These are phyloP conservation scores for Holacanthella duospinosa DNA, from an alignment of 2,888 invertebrate genomes.

Conservation along the genomic window DNA sequence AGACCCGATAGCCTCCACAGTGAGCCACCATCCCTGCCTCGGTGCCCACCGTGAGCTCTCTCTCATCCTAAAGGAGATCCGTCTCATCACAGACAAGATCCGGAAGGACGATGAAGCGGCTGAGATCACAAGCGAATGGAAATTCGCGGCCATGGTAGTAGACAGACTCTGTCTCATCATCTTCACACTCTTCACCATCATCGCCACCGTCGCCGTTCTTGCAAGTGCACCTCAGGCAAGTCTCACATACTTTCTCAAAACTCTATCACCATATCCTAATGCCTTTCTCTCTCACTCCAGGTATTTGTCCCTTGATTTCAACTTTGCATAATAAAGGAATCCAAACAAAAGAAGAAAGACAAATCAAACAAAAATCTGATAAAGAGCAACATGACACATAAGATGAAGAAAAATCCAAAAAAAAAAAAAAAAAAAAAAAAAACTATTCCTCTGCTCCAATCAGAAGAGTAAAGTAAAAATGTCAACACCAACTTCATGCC, in stretches of 20 bases:
- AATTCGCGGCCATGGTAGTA: conserved; percentile 94
- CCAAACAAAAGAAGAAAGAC: conserved; percentile 9
- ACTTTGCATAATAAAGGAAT: conserved; percentile 5
- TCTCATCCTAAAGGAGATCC: conserved; percentile 81
- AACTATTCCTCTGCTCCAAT: neutral
- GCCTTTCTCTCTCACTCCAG: conserved; percentile 6
- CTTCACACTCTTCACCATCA: conserved; percentile 96
- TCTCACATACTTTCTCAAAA: neutral
- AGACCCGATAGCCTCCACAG: conserved; percentile 51
- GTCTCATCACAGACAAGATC: conserved; percentile 86
- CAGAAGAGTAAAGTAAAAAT: conserved; percentile 3
- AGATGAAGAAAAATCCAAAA: conserved; percentile 1
- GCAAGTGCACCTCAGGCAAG: conserved; percentile 75
- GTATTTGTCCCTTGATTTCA: conserved; percentile 26
- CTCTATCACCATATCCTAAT: neutral
- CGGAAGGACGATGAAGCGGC: conserved; percentile 88
- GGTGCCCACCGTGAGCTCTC: conserved; percentile 89
- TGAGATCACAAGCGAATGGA: conserved; percentile 95
- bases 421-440: neutral
- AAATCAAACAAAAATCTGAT: conserved; percentile 8
- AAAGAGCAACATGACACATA: conserved; percentile 1
- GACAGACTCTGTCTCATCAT: conserved; percentile 99
- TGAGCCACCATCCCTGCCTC: conserved; percentile 54
- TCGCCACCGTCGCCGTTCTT: conserved; percentile 92
- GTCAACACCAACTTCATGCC: conserved; percentile 3